Evolutionary conservation across 2,797 vertebrate genomes (phyloP), one percentile per base, ranked within the genome.

Genomic region (Alfaro cultratus): DNA sequence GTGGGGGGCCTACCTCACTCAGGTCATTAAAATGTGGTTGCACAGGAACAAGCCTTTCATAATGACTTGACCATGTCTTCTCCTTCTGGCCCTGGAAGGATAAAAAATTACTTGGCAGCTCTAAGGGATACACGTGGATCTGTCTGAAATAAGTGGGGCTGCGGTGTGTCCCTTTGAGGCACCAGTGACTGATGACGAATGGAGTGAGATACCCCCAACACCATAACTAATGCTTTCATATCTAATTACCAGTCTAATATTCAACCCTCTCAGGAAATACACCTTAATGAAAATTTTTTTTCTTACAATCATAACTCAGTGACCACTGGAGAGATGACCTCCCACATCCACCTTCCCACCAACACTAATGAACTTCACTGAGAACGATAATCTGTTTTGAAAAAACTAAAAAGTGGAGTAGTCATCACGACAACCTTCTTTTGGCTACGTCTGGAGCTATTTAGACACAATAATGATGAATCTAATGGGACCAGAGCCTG

Each of bases 161-260:
- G 80, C 83, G 43, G 31, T 5, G 26, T 79, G 86, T 43, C 81
- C 80, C 75, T 90, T 79, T 84, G 81, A 84, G 23, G 74, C 85
- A 86, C 85, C 60, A 80, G 89, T 90, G 86, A 80, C 71, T 87
- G 80, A 86, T 93, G 92, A 93, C 90, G 80, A 90, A 93, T 92
- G 90, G 82, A 86, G 81, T 74, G 80, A 87, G 88, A 87, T 85
- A 85, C 75, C 81, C 85, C 88, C 86, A 88, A 90, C 87, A 91
- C 87, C 93, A 92, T 92, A 92, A 90, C 90, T 86, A 86, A 89
- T 87, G 86, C 88, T 88, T 93, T 91, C 86, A 86, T 91, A 94
- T 95, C 90, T 92, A 94, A 94, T 95, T 93, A 94, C 86, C 57
- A 81, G 79, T 91, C 84, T 91, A 94, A 94, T 92, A 90, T 90